Evolutionary conservation across 1,140 invertebrate species (phyloP), one percentile per base, ranked within the genome.

Genomic region (Drosophila equinoxialis): DNA sequence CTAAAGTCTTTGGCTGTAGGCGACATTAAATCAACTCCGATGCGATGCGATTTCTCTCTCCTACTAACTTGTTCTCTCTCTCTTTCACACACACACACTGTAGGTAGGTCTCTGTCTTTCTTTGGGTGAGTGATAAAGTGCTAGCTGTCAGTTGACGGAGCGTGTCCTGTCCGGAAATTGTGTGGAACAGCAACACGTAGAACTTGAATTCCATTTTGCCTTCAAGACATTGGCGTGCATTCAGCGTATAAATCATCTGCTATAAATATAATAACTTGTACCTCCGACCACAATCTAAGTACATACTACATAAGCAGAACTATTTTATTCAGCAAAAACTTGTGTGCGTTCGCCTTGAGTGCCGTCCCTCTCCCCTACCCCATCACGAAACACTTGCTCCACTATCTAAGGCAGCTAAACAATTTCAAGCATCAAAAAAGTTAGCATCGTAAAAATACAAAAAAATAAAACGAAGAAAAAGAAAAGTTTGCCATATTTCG

Each of bases 1-100:
- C 1, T 1, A 14, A 54, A 45, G 41, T 63, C 20, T 68, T 66
- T 45, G 23, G 58, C 41, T 65, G 70, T 23, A 57, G 58, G 42
- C 55, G 68, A 75, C 67, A 85, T 81, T 86, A 86, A 86, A 86
- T 86, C 83, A 86, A 86, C 81, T 83, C 76, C 80, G 83, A 87
- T 86, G 75, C 68, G 74, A 84, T 84, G 78, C 79, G 68, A 86
- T 63, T 65, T 11, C 7, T 51, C 6, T 30, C 30, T 30, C 6
- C 30, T 6, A 30, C 30, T 30, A 3, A 30, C 45, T 51, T 0
- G 1, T 20, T 51, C 5, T 51, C 8, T 23, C n/a, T 51, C 45
- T 20, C 45, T 20, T 6, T 2, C 30, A 6, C 30, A 30, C 30
- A 30, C 30, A 30, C 30, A 30, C 6, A 30, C 6, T 6, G 5